Percentiles rank a stretch among this genome's conserved stretches.
Evolutionary conservation across 2,888 invertebrate genomes (phyloP).

Genomic region (Athalia cordata): DNA sequence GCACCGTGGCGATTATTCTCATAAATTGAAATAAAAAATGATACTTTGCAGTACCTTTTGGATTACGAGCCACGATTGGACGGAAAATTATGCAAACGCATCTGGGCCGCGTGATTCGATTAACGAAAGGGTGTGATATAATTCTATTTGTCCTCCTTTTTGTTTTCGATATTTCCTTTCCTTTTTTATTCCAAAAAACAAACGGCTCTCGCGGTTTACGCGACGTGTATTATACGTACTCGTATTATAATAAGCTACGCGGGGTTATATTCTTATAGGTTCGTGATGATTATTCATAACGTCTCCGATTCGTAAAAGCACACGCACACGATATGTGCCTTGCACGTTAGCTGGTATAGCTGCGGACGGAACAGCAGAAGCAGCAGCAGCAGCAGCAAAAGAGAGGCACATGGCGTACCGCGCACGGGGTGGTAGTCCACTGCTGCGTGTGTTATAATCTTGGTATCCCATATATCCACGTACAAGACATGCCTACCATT

Average conservation of each 20-base stretch:
- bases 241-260: neutral
- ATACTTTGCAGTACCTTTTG: too few relatives aligned
- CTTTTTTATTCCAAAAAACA: too few relatives aligned
- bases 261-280: slow-evolving; percentile 1
- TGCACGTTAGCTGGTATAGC: neutral
- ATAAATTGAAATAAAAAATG: neutral
- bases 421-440: slow-evolving; percentile 57
- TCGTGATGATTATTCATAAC: slow-evolving; percentile 43
- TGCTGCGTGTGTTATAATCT: slow-evolving; percentile 71
- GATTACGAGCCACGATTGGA: too few relatives aligned
- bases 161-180: too few relatives aligned
- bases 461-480: slow-evolving; percentile 72
- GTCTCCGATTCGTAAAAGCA: slow-evolving; percentile 42
- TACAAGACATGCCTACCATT: slow-evolving; percentile 71
- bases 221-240: neutral
- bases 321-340: neutral
- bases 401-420: neutral
- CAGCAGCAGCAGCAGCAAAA: neutral
- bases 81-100: too few relatives aligned
- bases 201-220: too few relatives aligned
- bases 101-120: too few relatives aligned
- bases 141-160: too few relatives aligned
- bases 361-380: neutral
- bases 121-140: too few relatives aligned
- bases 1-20: neutral